These are phyloP conservation scores for Platynereis dumerilii DNA, from an alignment of 2,888 invertebrate genomes.

Conservation along the genomic window DNA sequence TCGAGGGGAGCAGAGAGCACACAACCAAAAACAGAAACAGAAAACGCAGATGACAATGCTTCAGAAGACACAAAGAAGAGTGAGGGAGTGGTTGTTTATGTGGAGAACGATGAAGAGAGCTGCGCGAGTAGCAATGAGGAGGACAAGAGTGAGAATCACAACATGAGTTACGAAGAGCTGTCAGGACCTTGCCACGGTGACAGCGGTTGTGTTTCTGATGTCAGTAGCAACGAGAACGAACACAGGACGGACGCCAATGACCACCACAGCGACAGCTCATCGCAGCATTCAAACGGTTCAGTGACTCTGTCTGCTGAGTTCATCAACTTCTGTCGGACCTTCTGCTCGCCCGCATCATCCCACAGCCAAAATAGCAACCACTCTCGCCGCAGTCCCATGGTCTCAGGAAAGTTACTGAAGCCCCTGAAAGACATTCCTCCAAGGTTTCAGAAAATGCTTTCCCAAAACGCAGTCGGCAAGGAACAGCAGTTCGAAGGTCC, in stretches of 20 bases:
- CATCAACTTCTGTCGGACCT: too few species aligned
- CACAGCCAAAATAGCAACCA: background rate
- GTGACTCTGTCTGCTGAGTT: background rate
- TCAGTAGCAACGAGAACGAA: slow-evolving; percentile 15
- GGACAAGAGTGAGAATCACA: too few species aligned
- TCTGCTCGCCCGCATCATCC: slow-evolving; percentile 6
- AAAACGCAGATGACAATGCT: too few species aligned
- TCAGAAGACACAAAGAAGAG: too few species aligned
- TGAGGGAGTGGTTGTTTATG: too few species aligned
- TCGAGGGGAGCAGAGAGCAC: too few species aligned
- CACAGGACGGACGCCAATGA: background rate
- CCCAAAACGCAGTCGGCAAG: slow-evolving; percentile 10
- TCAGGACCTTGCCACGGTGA: slow-evolving; percentile 2
- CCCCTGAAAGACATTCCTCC: slow-evolving; percentile 25
- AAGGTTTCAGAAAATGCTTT: slow-evolving; percentile 27
- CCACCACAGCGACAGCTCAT: slow-evolving; percentile 22
- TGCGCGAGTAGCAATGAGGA: too few species aligned
- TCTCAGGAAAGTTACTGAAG: slow-evolving; percentile 9
- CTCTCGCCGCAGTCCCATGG: background rate
- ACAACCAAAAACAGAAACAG: too few species aligned
- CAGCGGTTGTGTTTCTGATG: slow-evolving; percentile 26
- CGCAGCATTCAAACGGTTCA: slow-evolving; percentile 23
- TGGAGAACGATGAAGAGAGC: too few species aligned
- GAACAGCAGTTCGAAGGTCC: slow-evolving; percentile 23
- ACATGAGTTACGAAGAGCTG: too few species aligned